phyloP scores from a whole-genome alignment of 2,113 vertebrate genomes.

The Pipra filicauda region DNA sequence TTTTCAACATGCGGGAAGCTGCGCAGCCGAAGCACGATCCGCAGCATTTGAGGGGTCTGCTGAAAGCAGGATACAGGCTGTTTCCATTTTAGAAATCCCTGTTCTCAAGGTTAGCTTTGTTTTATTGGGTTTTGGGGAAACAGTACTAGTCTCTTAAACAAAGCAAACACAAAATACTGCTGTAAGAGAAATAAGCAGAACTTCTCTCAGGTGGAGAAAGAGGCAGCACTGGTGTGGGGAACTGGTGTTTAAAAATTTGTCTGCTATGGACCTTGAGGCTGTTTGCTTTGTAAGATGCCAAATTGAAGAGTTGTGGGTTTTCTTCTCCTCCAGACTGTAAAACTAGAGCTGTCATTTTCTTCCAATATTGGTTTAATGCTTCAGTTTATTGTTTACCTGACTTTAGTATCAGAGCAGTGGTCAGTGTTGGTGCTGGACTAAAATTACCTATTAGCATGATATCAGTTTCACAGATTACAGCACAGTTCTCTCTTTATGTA shows the following conservation, averaged over 20 bases:
- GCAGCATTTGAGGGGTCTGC: constrained; percentile 9
- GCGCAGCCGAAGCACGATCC: constrained; percentile 40
- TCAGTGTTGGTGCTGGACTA: constrained; percentile 43
- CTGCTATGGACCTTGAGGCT: not conserved
- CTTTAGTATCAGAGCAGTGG: constrained; percentile 39
- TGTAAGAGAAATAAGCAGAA: not conserved
- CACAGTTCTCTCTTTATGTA: not conserved
- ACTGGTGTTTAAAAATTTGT: not conserved
- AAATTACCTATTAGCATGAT: constrained; percentile 44
- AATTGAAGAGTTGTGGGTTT: constrained; percentile 1
- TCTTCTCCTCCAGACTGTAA: not conserved
- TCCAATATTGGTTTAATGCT: constrained; percentile 49
- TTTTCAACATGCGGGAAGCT: constrained; percentile 55
- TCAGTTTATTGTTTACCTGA: constrained; percentile 59
- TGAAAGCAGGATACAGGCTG: not conserved
- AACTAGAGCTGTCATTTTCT: constrained; percentile 63
- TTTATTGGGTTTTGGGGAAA: constrained; percentile 12
- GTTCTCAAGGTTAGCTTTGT: not conserved
- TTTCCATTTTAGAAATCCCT: constrained; percentile 4
- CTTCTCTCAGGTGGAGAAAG: constrained; percentile 19
- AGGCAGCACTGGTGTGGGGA: not conserved
- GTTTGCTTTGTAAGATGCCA: constrained; percentile 41
- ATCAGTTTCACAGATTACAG: constrained; percentile 16
- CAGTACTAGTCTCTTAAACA: not conserved
- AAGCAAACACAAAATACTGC: not conserved